Evolutionary conservation across 2,888 invertebrate species (phyloP).

Genomic region (Glaucopsyche alexis): DNA sequence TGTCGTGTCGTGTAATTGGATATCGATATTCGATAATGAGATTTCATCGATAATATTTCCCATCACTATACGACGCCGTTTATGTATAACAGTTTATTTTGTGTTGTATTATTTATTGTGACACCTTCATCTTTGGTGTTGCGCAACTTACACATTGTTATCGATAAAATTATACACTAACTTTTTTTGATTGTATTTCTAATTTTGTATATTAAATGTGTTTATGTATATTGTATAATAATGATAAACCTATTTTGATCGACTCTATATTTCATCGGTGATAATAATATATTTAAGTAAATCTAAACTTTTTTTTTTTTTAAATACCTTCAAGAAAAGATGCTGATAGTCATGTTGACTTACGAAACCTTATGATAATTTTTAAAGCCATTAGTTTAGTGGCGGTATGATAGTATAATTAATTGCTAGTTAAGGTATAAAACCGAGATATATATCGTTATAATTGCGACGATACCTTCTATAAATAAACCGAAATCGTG

Average conservation of each 20-base stretch:
- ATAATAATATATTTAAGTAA: no score
- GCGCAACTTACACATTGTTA: constrained; percentile 25
- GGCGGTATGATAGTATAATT: constrained; percentile 20
- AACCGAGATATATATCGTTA: constrained; percentile 19
- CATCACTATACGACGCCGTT: constrained; percentile 19
- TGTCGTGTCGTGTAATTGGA: constrained; percentile 37
- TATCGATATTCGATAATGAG: constrained; percentile 36
- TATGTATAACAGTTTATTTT: constrained; percentile 26
- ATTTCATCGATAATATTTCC: constrained; percentile 27
- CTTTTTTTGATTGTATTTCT: background rate
- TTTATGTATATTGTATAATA: no score
- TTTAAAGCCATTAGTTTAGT: constrained; percentile 21
- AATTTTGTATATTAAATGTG: background rate
- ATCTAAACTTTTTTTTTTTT: no score
- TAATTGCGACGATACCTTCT: constrained; percentile 27
- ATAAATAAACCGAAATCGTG: constrained; percentile 30
- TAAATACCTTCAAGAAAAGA: no score
- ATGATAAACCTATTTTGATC: no score
- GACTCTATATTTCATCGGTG: background rate
- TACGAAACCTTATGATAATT: background rate
- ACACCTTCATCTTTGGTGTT: constrained; percentile 19
- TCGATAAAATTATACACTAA: background rate
- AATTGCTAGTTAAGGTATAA: constrained; percentile 11
- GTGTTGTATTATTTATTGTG: background rate
- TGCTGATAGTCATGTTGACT: background rate